Conservation (phyloP, 2,113 vertebrate species). For the Scytalopus superciliaris region DNA sequence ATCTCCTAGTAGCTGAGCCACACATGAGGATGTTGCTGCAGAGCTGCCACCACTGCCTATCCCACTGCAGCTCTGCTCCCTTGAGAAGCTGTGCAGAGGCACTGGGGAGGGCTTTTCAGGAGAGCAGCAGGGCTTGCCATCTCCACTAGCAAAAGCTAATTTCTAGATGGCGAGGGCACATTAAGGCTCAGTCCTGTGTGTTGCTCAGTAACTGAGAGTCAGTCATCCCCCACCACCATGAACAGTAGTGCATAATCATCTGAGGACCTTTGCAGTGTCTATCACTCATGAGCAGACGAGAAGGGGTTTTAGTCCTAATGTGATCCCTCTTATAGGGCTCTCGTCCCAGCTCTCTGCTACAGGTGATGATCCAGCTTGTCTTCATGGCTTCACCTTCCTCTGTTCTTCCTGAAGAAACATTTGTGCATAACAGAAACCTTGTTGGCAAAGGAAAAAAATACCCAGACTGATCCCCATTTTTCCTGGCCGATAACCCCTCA, state of each 20-base stretch:
- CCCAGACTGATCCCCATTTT: not conserved
- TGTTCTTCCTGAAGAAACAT: not conserved
- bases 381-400: not conserved
- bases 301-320: not conserved
- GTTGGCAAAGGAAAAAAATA: not conserved
- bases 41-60: fast-evolving
- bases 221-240: not conserved
- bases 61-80: not conserved
- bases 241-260: fast-evolving
- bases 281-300: not conserved
- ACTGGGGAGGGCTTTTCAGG: not conserved
- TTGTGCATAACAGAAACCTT: not conserved
- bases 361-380: not conserved
- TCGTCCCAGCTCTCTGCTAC: not conserved
- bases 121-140: not conserved
- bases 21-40: fast-evolving
- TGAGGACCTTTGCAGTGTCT: not conserved
- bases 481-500: not conserved
- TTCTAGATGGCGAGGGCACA: not conserved
- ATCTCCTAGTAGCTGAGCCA: not conserved
- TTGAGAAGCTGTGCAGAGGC: fast-evolving
- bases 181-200: not conserved
- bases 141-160: not conserved
- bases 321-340: not conserved
- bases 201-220: not conserved